Conservation (phyloP, 2,888 invertebrate genomes). For the Drosophila austrosaltans region DNA sequence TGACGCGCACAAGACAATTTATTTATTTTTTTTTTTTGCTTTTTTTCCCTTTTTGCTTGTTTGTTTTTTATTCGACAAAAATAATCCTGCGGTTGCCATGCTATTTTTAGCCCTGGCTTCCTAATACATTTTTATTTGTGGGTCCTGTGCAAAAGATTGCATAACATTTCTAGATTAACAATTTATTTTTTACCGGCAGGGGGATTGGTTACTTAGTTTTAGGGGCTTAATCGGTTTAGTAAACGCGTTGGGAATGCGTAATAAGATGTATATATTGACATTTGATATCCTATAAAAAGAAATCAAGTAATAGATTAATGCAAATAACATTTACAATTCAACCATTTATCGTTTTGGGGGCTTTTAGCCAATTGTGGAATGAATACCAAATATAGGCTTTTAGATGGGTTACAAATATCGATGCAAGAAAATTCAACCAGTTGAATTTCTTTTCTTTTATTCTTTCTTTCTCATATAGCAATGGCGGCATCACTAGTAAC, state of each 20-base stretch:
- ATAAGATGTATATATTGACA: neutral
- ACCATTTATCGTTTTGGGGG: neutral
- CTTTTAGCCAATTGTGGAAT: neutral
- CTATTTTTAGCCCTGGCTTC: conserved; percentile 41
- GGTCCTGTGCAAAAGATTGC: neutral
- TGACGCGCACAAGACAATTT: conserved; percentile 24
- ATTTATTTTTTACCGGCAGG: neutral
- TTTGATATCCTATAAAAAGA: conserved; percentile 1
- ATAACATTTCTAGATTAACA: conserved; percentile 10
- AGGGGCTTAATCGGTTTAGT: conserved; percentile 1
- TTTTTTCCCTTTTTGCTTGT: neutral
- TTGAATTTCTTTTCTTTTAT: neutral
- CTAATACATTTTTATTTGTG: conserved; percentile 5
- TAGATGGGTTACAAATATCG: neutral
- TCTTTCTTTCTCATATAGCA: conserved; percentile 55
- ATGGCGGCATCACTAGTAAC: conserved; percentile 77
- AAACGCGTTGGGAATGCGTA: neutral
- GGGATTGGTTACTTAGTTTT: neutral
- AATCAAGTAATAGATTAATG: neutral
- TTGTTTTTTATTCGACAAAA: conserved; percentile 11
- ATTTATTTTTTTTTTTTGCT: neutral
- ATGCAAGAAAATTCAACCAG: neutral
- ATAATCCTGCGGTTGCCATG: conserved; percentile 31
- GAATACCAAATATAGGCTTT: neutral
- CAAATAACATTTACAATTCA: neutral